Conservation (phyloP, 2,113 vertebrate genomes). For the Hymenochirus boettgeri region DNA sequence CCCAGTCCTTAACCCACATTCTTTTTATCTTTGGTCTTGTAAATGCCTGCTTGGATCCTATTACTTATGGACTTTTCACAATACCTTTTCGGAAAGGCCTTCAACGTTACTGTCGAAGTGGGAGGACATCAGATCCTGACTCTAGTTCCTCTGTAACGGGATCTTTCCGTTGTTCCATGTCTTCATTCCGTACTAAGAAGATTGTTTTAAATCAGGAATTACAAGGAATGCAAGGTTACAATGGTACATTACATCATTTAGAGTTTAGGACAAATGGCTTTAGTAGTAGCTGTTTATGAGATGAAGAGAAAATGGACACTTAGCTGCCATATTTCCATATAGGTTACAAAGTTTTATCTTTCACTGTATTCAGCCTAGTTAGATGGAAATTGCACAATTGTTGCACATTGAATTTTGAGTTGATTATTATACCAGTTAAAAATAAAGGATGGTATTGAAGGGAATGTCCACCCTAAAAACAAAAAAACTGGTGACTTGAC, state of each 20-base stretch:
- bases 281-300: slow-evolving; percentile 48
- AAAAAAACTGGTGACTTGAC: no score
- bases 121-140: slow-evolving; percentile 44
- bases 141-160: slow-evolving; percentile 57
- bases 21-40: slow-evolving; percentile 74
- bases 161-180: slow-evolving; percentile 58
- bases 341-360: neutral
- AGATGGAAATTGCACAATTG: no score
- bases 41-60: slow-evolving; percentile 67
- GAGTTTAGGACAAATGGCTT: slow-evolving; percentile 11
- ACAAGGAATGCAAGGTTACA: slow-evolving; percentile 11
- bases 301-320: neutral
- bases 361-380: neutral
- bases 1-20: slow-evolving; percentile 70
- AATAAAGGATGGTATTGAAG: no score
- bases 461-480: no score
- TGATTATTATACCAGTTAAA: no score
- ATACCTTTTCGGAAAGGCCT: slow-evolving; percentile 60
- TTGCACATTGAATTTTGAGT: no score
- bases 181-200: slow-evolving; percentile 52
- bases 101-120: slow-evolving; percentile 48
- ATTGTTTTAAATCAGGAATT: slow-evolving; percentile 31
- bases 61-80: slow-evolving; percentile 69
- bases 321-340: no score
- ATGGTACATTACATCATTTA: neutral